A percentile compares a stretch with the other conserved stretches of the same genome.
phyloP scores from a whole-genome alignment of 2,888 invertebrate genomes.

The Macroteleia sp. region DNA sequence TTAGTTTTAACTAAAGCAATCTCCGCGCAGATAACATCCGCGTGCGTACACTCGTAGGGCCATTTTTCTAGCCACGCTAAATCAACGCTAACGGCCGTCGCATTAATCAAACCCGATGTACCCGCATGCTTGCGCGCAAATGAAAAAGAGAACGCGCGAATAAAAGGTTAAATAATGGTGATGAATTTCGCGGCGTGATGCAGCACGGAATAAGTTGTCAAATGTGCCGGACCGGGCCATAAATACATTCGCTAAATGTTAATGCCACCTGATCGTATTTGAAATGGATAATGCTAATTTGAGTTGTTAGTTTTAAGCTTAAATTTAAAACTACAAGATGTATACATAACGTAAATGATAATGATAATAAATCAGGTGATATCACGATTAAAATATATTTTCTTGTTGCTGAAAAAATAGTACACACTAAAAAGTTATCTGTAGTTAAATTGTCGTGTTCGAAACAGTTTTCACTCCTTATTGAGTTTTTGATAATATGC shows the following conservation, averaged over 20 bases:
- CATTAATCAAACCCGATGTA: conserved; percentile 48
- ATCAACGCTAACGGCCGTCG: conserved; percentile 46
- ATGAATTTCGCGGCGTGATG: conserved; percentile 43
- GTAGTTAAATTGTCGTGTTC: no score
- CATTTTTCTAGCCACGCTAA: conserved; percentile 44
- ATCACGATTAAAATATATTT: no score
- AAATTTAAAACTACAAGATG: no score
- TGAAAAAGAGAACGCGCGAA: conserved; percentile 29
- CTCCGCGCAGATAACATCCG: conserved; percentile 40
- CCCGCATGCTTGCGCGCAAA: conserved; percentile 45
- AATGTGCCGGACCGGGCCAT: conserved; percentile 16
- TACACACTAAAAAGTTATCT: no score
- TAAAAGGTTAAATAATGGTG: conserved; percentile 40
- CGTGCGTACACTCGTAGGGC: conserved; percentile 27
- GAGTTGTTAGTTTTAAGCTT: no score
- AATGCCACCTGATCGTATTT: neutral
- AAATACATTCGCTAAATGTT: conserved; percentile 7
- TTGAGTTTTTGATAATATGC: no score
- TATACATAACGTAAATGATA: no score
- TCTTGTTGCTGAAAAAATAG: no score
- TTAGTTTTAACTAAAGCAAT: conserved; percentile 54
- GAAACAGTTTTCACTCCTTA: no score
- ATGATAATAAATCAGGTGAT: no score
- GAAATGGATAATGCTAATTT: neutral
- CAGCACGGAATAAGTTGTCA: conserved; percentile 31